Conservation (phyloP, 2,797 vertebrate species). For the Poeciliopsis presidionis region DNA sequence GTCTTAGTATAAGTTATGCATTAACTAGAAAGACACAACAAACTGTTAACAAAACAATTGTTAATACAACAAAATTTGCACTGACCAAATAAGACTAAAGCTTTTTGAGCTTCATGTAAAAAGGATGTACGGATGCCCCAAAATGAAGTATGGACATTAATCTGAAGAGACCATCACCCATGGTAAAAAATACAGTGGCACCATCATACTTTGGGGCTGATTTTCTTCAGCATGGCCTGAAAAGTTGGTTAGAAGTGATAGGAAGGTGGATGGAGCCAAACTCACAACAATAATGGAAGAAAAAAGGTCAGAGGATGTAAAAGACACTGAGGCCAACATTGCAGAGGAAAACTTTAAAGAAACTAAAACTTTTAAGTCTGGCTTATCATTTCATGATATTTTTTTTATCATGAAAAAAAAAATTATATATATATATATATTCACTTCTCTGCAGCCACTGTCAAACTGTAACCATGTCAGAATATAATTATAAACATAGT, state of each 20-base stretch:
- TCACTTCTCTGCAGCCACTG: too few species aligned
- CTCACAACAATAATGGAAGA: not conserved
- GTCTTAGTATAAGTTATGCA: not conserved
- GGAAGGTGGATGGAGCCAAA: not conserved
- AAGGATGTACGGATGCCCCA: not conserved
- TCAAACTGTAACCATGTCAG: too few species aligned
- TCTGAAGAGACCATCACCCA: not conserved
- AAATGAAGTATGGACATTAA: not conserved
- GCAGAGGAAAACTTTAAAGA: not conserved
- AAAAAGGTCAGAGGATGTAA: not conserved
- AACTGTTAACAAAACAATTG: not conserved
- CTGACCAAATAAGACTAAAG: not conserved
- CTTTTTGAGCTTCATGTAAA: not conserved
- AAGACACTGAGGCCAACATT: not conserved
- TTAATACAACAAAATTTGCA: not conserved
- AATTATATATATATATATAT: too few species aligned
- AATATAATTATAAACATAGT: too few species aligned
- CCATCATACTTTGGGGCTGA: not conserved
- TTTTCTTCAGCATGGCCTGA: not conserved
- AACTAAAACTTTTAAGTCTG: too few species aligned
- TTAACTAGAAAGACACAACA: not conserved
- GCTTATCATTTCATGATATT: too few species aligned
- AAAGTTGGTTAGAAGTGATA: not conserved
- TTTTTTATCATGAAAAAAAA: not conserved
- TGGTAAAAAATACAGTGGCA: not conserved